phyloP scores from a whole-genome alignment of 2,113 vertebrate species.

The Chloropsis cyanopogon region DNA sequence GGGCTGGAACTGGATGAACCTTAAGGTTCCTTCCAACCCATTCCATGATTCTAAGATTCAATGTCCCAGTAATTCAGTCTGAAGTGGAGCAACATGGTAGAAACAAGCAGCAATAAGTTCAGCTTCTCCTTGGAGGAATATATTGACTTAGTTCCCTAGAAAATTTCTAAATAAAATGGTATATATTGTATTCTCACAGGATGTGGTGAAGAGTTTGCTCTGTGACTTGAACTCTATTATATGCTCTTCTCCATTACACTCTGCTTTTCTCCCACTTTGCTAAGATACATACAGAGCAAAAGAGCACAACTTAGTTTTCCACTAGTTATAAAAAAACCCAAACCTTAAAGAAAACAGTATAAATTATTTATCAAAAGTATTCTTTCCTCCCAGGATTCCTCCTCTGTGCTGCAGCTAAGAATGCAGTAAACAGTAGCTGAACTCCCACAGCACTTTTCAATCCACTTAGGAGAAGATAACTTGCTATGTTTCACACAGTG shows the following conservation, averaged over 20 bases:
- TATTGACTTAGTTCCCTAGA: not conserved
- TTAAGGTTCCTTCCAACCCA: not conserved
- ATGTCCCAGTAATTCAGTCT: not conserved
- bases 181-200: not conserved
- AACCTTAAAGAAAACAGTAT: not conserved
- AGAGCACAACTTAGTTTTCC: not conserved
- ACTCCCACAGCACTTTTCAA: not conserved
- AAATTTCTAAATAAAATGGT: not conserved
- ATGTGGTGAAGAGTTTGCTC: not conserved
- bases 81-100: not conserved
- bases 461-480: not conserved
- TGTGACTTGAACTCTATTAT: not conserved
- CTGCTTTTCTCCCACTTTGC: not conserved
- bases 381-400: not conserved
- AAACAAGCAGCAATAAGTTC: not conserved
- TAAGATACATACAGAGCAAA: not conserved
- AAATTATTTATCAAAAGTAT: slow-evolving; percentile 19
- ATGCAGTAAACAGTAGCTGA: not conserved
- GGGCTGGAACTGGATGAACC: not conserved
- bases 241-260: not conserved
- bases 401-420: not conserved
- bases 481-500: not conserved
- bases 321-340: not conserved
- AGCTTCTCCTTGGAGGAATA: not conserved
- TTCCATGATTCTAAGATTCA: not conserved